Base-by-base conservation (phyloP, 2,888 invertebrate species). In the Thymelicus lineola region DNA sequence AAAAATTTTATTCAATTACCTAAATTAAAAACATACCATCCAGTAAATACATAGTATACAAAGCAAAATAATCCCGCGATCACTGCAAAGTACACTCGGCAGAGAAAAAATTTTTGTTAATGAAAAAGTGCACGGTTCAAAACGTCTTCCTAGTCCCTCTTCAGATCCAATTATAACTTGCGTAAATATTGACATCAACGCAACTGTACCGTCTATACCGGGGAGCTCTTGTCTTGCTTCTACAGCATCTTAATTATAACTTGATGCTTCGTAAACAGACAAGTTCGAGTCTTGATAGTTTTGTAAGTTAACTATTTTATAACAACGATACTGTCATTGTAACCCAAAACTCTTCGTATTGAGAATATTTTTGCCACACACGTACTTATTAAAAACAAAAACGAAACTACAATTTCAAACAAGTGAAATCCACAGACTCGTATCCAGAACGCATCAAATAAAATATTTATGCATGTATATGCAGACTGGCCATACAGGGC, bases 91-190 rank as follows among this genome's bases (percentile, higher is more conserved):
- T 66, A 46, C 61, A 66, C 59, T 45, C 64, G 60, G 57, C 65
- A 59, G 57, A 65, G 72, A 75, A 77, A 77, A 64, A 69, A 63
- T 72, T 73, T 74, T 72, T 75, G 71, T 75, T 77, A 80, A 78
- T 77, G 74, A 77, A 80, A 81, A 82, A 80, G 75, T 76, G 74
- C 77, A 80, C 77, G 74, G 73, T 35, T 6, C 55, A 73, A 62
- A 17, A 36, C 58, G 63, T 48, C 69, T 63, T 69, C 17, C 58
- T 36, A 57, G 68, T 70, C 65, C 76, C 76, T 77, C 77, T 78
- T 66, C 72, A 74, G 79, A 86, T 84, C 84, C 89, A 90, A 90
- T 90, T 90, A 90, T 88, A 87, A 82, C 79, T 80, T 73, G 77
- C 46, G 80, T 81, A 82, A 90, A 90, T 87, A 88, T 90, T 90